Percentiles rank a stretch among this genome's conserved stretches.
Evolutionary conservation across 53 echinoderm and acorn worm genomes (phyloP).

Genomic region (Actinopyga echinites): DNA sequence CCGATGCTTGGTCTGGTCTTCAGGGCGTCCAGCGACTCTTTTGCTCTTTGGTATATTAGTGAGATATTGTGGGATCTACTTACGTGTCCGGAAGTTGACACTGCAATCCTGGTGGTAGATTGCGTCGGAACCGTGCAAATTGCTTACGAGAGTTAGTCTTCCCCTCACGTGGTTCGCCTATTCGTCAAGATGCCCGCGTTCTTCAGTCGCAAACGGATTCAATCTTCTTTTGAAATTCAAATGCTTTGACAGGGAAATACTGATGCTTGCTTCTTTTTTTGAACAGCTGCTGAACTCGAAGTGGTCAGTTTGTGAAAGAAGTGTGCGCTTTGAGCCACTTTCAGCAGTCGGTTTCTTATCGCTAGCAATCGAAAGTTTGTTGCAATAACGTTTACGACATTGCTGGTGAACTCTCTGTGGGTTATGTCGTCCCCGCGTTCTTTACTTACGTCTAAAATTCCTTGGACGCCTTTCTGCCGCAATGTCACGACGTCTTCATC

Average conservation of each 20-base stretch:
- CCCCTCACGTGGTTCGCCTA: constrained; percentile 18
- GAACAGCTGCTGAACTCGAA: constrained; percentile 35
- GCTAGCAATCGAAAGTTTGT: not conserved
- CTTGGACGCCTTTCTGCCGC: not conserved
- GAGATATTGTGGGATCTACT: constrained; percentile 1
- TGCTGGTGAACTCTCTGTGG: not conserved
- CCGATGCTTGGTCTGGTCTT: constrained; percentile 8
- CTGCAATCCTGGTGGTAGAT: constrained; percentile 51
- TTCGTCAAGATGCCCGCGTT: constrained; percentile 1
- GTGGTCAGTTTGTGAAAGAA: constrained; percentile 36
- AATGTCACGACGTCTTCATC: not conserved
- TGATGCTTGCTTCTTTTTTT: not conserved
- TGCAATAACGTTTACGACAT: not conserved
- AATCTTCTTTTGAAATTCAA: constrained; percentile 14
- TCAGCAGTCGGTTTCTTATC: not conserved
- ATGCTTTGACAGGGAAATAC: not conserved
- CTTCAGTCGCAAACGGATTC: not conserved
- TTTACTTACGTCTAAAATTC: not conserved
- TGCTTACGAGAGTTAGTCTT: constrained; percentile 14
- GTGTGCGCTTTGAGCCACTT: not conserved
- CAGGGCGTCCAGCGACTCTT: not conserved
- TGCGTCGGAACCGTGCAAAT: constrained; percentile 44
- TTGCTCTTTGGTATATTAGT: not conserved
- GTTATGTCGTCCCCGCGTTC: not conserved
- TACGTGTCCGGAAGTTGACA: constrained; percentile 46